A percentile compares a stretch with the other conserved stretches of the same genome.
phyloP scores from a whole-genome alignment of 2,113 vertebrate species.

The Erythrolamprus reginae region DNA sequence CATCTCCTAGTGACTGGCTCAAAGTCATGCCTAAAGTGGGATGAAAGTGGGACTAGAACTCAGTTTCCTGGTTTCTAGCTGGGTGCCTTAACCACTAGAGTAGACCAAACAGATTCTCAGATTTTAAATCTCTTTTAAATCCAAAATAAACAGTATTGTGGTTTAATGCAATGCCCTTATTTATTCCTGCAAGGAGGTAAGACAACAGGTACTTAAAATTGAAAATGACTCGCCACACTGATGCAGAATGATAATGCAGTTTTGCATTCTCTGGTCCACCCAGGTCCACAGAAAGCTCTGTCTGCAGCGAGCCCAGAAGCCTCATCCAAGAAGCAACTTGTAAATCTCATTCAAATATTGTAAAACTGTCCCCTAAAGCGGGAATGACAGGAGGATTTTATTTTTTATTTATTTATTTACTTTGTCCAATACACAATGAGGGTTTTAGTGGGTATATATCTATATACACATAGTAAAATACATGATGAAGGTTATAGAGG shows the following conservation, averaged over 20 bases:
- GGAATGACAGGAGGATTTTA: not conserved
- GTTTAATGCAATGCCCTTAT: not conserved
- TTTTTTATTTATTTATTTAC: too few species aligned
- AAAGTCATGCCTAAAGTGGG: not conserved
- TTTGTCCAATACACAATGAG: too few species aligned
- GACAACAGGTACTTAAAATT: not conserved
- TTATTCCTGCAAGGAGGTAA: not conserved
- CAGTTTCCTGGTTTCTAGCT: not conserved
- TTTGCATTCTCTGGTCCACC: not conserved
- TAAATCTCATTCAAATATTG: not conserved
- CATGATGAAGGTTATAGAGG: too few species aligned
- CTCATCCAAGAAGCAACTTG: not conserved
- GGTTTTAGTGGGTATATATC: too few species aligned
- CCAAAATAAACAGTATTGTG: not conserved
- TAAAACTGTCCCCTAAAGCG: not conserved
- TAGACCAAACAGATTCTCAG: not conserved
- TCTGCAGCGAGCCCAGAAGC: too few species aligned
- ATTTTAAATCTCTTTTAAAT: not conserved
- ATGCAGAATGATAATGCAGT: not conserved
- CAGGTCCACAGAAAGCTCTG: too few species aligned
- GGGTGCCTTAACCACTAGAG: not conserved
- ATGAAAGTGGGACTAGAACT: not conserved
- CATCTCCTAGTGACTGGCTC: too few species aligned
- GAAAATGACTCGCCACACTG: not conserved
- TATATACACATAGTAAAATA: too few species aligned